These are phyloP conservation scores for honey bee (Apis mellifera) DNA, from an alignment of 1,140 invertebrate genomes.

Conservation along the genomic window Amel_HAv3.1 CM009944.2:7390001-7390500, in stretches of 20 bases:
- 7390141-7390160: background rate
- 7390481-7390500: conserved; percentile 46
- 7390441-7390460: conserved; percentile 44
- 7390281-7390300: background rate
- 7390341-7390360: too few species aligned
- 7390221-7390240: background rate
- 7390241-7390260: background rate
- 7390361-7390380: too few species aligned
- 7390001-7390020: conserved; percentile 67
- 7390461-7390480: conserved; percentile 45
- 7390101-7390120: background rate
- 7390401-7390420: background rate
- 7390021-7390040: conserved; percentile 66
- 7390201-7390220: background rate
- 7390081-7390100: conserved; percentile 15
- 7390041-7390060: conserved; percentile 53
- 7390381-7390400: background rate
- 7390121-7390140: background rate
- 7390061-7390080: conserved; percentile 21
- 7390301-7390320: background rate
- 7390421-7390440: background rate
- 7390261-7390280: background rate
- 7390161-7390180: background rate
- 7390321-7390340: background rate
- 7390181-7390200: too few species aligned